phyloP scores from a whole-genome alignment of 2,888 invertebrate genomes.

The Diarsia mendica region DNA sequence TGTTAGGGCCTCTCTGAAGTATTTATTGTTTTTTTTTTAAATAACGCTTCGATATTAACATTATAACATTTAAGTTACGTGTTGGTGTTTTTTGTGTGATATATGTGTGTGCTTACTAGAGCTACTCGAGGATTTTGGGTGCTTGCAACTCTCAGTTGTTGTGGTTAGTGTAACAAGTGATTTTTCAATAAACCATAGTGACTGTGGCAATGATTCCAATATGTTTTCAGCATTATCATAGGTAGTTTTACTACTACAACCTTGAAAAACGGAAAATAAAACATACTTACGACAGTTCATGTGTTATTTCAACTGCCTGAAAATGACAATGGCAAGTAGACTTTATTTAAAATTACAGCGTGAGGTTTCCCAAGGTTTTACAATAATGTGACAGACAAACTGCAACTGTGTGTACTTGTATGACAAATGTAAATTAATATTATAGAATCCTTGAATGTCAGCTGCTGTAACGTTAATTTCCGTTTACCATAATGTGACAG shows the following conservation, averaged over 20 bases:
- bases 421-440: too few relatives aligned
- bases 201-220: background rate
- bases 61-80: slow-evolving; percentile 81
- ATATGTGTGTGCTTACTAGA: slow-evolving; percentile 49
- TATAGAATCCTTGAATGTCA: too few relatives aligned
- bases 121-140: background rate
- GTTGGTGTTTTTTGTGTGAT: slow-evolving; percentile 62
- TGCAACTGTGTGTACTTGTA: too few relatives aligned
- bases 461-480: too few relatives aligned
- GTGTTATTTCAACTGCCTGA: background rate
- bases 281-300: background rate
- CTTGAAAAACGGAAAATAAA: background rate
- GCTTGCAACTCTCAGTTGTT: background rate
- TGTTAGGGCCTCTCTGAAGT: too few relatives aligned
- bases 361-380: background rate
- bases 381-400: background rate
- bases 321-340: background rate
- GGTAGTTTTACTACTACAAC: too few relatives aligned
- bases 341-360: background rate
- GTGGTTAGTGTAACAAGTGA: background rate
- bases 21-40: background rate
- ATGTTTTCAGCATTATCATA: background rate
- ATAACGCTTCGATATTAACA: slow-evolving; percentile 81
- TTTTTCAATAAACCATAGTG: background rate
- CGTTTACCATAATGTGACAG: too few relatives aligned